Evolutionary conservation across 2,113 vertebrate species (phyloP), one percentile per base, ranked within the genome.

Genomic region (Mus pahari): DNA sequence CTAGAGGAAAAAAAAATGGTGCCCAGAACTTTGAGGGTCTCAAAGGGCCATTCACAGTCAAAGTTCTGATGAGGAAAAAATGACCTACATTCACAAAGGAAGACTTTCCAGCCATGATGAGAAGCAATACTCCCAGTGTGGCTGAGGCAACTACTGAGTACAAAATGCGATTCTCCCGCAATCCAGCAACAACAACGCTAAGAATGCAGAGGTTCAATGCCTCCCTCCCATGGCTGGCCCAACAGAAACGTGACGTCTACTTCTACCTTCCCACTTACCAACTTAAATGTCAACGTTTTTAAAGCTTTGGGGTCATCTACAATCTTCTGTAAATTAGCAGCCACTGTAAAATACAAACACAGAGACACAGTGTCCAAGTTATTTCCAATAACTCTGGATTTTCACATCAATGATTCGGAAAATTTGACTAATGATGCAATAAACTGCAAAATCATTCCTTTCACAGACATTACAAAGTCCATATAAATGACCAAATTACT

Each of bases 251-350:
- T 62, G 53, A 90, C n/a, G 82, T 90, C 94, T 14, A 5, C 79
- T 84, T 6, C 42, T 77, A 75, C 82, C 79, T 45, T 97, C 96
- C 83, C 92, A 99, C 99, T 99, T 99, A 99, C 99, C 99, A 99
- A 98, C 97, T 99, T 99, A 98, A 99, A 99, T 98, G 99, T 99
- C 99, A 99, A 98, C 64, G 99, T 99, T 99, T 99, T 99, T 99
- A 99, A 99, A 98, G 99, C 99, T 98, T 99, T 98, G 94, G 99
- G 99, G 98, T 99, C 99, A 98, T 99, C 99, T 98, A 99, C 99
- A 98, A 99, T 99, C 99, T 99, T 99, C 99, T 99, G 99, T 98
- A 99, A 99, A 98, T 99, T 99, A 99, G 99, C 99, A 99, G 99
- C 99, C 99, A 99, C 99, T 99, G 98, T 75, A 98, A 99, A 98